These are phyloP conservation scores for Enteromius trimaculatus DNA, from an alignment of 2,797 vertebrate species.

Conservation along the genomic window DNA sequence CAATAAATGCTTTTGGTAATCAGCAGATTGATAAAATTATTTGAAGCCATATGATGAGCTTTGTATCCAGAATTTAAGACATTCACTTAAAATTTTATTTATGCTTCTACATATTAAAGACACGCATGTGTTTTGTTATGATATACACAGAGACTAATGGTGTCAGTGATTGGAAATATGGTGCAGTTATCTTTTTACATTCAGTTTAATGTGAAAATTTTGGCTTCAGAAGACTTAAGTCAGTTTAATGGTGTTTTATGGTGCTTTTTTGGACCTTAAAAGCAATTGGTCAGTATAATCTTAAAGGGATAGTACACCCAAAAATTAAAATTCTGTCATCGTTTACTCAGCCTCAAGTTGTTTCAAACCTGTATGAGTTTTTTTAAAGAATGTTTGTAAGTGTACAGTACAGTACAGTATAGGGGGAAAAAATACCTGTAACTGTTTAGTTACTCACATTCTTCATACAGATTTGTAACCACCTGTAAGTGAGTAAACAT, in stretches of 20 bases:
- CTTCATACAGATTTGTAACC: neutral
- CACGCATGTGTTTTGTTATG: neutral
- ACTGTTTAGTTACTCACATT: neutral
- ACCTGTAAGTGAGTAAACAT: neutral
- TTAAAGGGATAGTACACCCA: neutral
- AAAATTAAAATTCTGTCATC: neutral
- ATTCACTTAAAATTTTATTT: neutral
- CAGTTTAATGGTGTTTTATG: neutral
- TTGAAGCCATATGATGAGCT: neutral
- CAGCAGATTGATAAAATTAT: neutral
- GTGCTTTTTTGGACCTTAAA: neutral
- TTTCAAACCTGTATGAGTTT: neutral
- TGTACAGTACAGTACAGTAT: neutral
- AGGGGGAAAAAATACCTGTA: neutral
- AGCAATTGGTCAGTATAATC: neutral
- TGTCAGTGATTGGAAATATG: neutral
- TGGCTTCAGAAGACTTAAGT: neutral
- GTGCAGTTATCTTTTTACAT: neutral
- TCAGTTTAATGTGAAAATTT: neutral
- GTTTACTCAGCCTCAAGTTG: neutral
- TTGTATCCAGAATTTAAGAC: neutral
- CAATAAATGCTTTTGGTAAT: no score
- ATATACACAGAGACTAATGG: neutral
- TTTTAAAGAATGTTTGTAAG: neutral
- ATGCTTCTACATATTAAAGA: neutral